Evolutionary conservation across 1,140 invertebrate species (phyloP).

Genomic region (Drosophila nebulosa): DNA sequence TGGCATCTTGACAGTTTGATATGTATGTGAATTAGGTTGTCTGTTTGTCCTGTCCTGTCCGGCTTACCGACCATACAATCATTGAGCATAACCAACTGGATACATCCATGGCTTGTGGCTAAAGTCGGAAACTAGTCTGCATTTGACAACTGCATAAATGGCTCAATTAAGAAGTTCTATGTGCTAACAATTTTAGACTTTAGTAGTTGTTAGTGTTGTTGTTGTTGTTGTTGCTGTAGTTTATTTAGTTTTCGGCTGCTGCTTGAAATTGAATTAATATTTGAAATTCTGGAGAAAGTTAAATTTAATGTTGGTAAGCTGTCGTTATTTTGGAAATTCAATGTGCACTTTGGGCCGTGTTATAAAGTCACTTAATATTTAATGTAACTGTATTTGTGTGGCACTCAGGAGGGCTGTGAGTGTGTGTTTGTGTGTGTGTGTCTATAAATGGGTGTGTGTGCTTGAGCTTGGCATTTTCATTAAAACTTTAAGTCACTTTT

Average conservation of each 20-base stretch:
- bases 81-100: neutral
- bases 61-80: neutral
- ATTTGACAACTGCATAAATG: conserved; percentile 15
- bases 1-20: neutral
- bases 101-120: neutral
- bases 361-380: conserved; percentile 67
- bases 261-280: conserved; percentile 49
- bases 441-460: conserved; percentile 23
- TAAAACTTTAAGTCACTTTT: conserved; percentile 77
- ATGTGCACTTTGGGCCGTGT: conserved; percentile 56
- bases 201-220: neutral
- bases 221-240: neutral
- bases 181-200: neutral
- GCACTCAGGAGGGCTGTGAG: conserved; percentile 8
- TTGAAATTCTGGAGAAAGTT: conserved; percentile 13
- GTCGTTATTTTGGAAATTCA: conserved; percentile 45
- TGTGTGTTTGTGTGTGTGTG: neutral
- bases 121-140: neutral
- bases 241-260: no score
- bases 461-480: conserved; percentile 57
- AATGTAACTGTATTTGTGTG: conserved; percentile 47
- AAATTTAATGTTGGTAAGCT: conserved; percentile 23
- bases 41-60: neutral
- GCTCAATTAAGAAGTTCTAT: conserved; percentile 27
- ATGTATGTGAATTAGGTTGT: neutral